Evolutionary conservation across 2,888 invertebrate genomes (phyloP), one percentile per base, ranked within the genome.

Genomic region (Zootermopsis nevadensis): DNA sequence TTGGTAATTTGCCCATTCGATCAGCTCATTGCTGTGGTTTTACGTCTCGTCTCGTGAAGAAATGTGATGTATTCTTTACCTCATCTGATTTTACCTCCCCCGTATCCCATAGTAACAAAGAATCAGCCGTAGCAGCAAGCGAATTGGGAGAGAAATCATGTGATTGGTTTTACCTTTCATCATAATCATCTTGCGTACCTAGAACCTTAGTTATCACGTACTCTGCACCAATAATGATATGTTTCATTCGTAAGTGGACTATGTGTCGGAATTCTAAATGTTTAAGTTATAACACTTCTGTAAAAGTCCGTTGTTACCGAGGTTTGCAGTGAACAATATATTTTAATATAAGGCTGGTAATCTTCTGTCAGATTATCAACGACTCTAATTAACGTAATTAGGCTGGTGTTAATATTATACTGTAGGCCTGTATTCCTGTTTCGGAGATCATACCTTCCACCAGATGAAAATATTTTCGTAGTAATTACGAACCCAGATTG

Each of bases 1-100:
- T 83, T 83, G 83, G 83, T 83, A 79, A 83, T 83, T 80, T 83
- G 83, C 55, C 33, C 69, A 55, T 80, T 69, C 74, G 80, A 69
- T 42, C 79, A 22, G 33, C 48, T 55, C 33, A 31, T 53, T 55
- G 35, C 79, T 82, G 82, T 60, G 82, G 82, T 82, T 82, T n/a
- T 82, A 19, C 15, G 31, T 42, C 30, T 27, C 31, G 60, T 38
- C 77, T 82, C 79, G 82, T 77, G 79, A 79, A 53, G 82, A 67
- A 79, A 82, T 77, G 76, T 33, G 77, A 77, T 77, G 77, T 77
- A 55, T 55, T 77, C 38, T 31, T 10, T 77, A 7, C 19, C 76
- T 74, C 35, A n/a, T 38, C 76, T 30, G 22, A 27, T n/a, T 60
- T 27, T 6, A 30, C 67, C 42, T 4, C 76, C 53, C 55, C 53